Base-by-base conservation (phyloP, 1,140 invertebrate species). In the Atopsyche davidsoni region DNA sequence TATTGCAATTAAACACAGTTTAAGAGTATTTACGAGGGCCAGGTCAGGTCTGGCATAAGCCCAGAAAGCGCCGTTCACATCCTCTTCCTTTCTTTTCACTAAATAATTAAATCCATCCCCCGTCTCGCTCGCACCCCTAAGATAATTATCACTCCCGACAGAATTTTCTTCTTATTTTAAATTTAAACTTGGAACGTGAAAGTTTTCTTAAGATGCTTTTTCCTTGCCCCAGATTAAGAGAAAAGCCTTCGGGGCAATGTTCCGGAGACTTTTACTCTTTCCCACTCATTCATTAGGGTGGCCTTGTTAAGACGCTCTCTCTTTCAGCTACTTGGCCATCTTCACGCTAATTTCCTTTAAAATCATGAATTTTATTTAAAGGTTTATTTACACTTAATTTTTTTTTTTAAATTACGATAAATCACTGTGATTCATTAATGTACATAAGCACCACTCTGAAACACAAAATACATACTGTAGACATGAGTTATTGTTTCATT, bases 151-250 rank as follows among this genome's bases (percentile, higher is more conserved):
- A 43, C 53, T 43, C 25, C 32, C 44, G 35, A 19, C 22, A 32
- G 35, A 40, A 40, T 24, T 51, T 55, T 46, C 48, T 51, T 42
- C 46, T 49, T 49, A 49, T 49, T 55, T 55, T 32, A 55, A 55
- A 46, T 51, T 55, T 51, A 55, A 51, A 55, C 53, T 55, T 51
- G 53, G 44, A 54, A 47, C 47, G 48, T 38, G 53, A 51, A 55
- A 51, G 47, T 55, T 55, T 55, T 44, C 42, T 23, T 18, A 16
- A 44, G 47, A 18, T 35, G 48, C 31, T 55, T 55, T 55, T 55
- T 46, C 35, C 22, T 39, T 34, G 53, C 14, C 48, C 47, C 21
- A 46, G 47, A 55, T 51, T 55, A 55, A 51, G 38, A 51, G 28
- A 14, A 34, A 34, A 32, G 22, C 24, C 34, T 19, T 4, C 24